These are phyloP conservation scores for Drosophila differens DNA, from an alignment of 2,888 invertebrate genomes.

Conservation along the genomic window DNA sequence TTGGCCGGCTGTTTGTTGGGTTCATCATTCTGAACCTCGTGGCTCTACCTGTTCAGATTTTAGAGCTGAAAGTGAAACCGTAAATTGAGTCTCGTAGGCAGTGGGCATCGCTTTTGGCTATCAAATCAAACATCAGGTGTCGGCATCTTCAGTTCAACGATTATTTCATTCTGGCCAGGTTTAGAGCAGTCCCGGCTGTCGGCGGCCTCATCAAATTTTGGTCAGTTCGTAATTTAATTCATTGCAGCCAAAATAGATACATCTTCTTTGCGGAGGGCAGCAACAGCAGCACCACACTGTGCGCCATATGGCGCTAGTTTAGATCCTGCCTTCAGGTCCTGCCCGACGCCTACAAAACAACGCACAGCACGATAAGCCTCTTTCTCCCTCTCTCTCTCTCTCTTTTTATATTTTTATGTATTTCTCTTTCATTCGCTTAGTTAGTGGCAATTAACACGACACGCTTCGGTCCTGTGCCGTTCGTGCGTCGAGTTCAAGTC, in stretches of 20 bases:
- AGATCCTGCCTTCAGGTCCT: slow-evolving; percentile 25
- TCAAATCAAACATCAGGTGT: slow-evolving; percentile 82
- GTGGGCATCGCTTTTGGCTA: slow-evolving; percentile 42
- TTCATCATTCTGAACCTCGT: neutral
- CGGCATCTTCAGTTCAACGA: slow-evolving; percentile 53
- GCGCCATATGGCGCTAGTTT: slow-evolving; percentile 69
- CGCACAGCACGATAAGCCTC: slow-evolving; percentile 25
- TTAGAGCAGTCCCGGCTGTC: slow-evolving; percentile 39
- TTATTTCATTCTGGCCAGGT: slow-evolving; percentile 43
- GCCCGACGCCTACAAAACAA: slow-evolving; percentile 55
- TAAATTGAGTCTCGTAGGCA: slow-evolving; percentile 54
- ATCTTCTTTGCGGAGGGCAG: slow-evolving; percentile 50
- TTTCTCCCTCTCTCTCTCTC: neutral
- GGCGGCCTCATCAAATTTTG: slow-evolving; percentile 66
- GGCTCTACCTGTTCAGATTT: slow-evolving; percentile 83
- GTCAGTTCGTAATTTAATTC: slow-evolving; percentile 79
- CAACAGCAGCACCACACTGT: slow-evolving; percentile 37
- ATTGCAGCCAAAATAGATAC: slow-evolving; percentile 74
- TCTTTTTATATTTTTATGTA: neutral
- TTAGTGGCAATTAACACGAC: slow-evolving; percentile 83
- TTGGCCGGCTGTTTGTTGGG: slow-evolving; percentile 41
- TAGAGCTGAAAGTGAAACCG: slow-evolving; percentile 82
- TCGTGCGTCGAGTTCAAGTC: slow-evolving; percentile 57
- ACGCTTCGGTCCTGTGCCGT: slow-evolving; percentile 77
- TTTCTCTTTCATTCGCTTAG: slow-evolving; percentile 53